Base-by-base conservation (phyloP, 2,888 invertebrate species). In the Abscondita cerata region DNA sequence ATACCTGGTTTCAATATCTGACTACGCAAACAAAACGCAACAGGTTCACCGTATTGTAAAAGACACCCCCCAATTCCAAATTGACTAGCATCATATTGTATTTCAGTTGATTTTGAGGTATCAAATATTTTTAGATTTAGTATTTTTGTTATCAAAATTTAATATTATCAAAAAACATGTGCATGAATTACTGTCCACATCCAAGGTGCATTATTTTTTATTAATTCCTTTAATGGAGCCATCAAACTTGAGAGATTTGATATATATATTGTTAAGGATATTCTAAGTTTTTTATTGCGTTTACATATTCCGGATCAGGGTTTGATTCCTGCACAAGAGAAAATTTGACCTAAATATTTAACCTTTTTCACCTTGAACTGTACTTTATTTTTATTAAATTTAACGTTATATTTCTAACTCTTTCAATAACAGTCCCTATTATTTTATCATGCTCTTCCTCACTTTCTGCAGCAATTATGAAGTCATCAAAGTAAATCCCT, bases 401-500 rank as follows among this genome's bases (percentile, higher is more conserved):
- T 74, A n/a, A 76, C 65, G 63, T 70, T 70, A 48, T 58, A 51
- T 54, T 72, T 5, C 59, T 34, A 36, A 9, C 11, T 2, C 12
- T 2, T n/a, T 36, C 36, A 2, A 36, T 36, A 5, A n/a, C 12
- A 2, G 36, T 9, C 5, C 11, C 11, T 25, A 73, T 44, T 12
- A 64, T 69, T 20, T 54, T 5, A 63, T 73, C 69, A 62, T 72
- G 70, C 56, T 70, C 51, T 67, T 52, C 44, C 55, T 62, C 44
- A 40, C 33, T 54, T 36, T 59, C 36, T 6, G 41, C 62, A 15
- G 53, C 25, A 18, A 59, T 60, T 34, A 65, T 33, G 60, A 75
- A 58, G 70, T 76, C 60, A 70, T 80, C 65, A 66, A 75, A 74
- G n/a, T 78, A 74, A 34, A 80, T 52, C 51, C 70, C 12, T 40